Conservation (phyloP, 2,113 vertebrate genomes). For the Carollia perspicillata region DNA sequence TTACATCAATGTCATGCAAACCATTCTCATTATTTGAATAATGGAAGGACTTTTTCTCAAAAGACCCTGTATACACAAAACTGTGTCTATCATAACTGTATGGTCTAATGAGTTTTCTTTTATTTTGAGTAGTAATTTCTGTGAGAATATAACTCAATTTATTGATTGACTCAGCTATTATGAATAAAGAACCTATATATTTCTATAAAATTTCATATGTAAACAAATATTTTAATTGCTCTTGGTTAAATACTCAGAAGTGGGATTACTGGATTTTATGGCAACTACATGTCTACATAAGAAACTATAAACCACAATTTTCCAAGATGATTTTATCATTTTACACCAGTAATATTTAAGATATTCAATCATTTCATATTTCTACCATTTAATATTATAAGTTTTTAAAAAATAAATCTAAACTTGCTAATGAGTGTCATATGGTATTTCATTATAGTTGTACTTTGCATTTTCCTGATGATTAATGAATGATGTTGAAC, state of each 20-base stretch:
- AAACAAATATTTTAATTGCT: background rate
- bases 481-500: background rate
- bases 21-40: too few relatives aligned
- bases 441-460: background rate
- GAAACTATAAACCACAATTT: background rate
- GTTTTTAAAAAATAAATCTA: background rate
- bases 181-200: background rate
- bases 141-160: background rate
- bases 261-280: background rate
- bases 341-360: background rate
- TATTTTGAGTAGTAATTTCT: background rate
- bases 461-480: background rate
- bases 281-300: background rate
- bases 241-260: too few relatives aligned
- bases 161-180: background rate
- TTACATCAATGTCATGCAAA: too few relatives aligned
- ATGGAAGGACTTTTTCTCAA: too few relatives aligned
- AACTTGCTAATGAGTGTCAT: background rate
- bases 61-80: too few relatives aligned
- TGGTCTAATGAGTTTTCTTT: too few relatives aligned
- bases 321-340: background rate
- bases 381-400: background rate
- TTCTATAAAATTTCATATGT: background rate
- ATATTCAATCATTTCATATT: background rate
- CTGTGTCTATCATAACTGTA: too few relatives aligned